Base-by-base conservation (phyloP, 2,113 vertebrate species). In the Gallinago undulata region DNA sequence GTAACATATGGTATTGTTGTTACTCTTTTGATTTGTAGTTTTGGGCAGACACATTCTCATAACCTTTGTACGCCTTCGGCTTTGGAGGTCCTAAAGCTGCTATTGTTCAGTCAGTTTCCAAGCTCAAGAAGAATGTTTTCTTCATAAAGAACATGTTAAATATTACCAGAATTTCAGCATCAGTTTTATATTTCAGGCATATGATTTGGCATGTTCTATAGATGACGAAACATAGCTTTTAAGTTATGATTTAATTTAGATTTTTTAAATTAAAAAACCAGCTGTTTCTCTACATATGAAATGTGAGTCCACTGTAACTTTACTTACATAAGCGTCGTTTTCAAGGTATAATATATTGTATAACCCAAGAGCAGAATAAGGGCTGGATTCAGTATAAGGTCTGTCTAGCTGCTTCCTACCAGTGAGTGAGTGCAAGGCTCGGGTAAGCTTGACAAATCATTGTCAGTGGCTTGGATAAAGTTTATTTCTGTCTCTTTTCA, bases 1-100 rank as follows among this genome's bases (percentile, higher is more conserved):
- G 97, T 97, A 98, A 97, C 98, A 98, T 97, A 98, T 98, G 98
- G 98, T 97, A 98, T 98, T 97, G 97, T 97, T 98, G 97, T 98
- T 97, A 98, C 93, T 97, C 89, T 96, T 96, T 97, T 97, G 98
- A 98, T 98, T 98, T 98, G 98, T 98, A 98, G 98, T 97, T 98
- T 98, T 97, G 98, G 89, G 96, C 95, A 97, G 97, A 97, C 92
- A 98, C 98, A 98, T 98, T 98, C 98, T 96, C 95, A 97, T 98
- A 98, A 99, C 98, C 98, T 98, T 97, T 98, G 97, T 97, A 96
- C 30, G 96, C 98, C 97, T 97, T 98, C 97, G 93, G 98, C 97
- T 97, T 93, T 97, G 98, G 98, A 98, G 97, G 98, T 98, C 98
- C 96, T 89, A 97, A 89, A 90, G 85, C 93, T 94, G 90, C 93